Percentiles rank a stretch among this genome's conserved stretches.
phyloP scores from a whole-genome alignment of 2,113 vertebrate species.

The Cyrtonyx montezumae region DNA sequence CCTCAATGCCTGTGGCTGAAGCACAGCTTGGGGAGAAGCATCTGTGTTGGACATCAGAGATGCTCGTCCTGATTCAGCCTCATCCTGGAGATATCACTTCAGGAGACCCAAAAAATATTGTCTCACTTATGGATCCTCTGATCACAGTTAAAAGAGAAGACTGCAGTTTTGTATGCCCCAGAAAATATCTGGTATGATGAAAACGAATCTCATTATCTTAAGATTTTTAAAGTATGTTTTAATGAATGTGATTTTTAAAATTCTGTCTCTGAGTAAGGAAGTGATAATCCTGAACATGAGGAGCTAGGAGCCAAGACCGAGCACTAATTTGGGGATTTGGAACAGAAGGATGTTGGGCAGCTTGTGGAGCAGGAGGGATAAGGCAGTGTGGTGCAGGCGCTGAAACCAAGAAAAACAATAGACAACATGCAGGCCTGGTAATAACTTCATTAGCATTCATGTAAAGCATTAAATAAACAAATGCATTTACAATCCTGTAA shows the following conservation, averaged over 20 bases:
- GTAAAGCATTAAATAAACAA: slow-evolving; percentile 60
- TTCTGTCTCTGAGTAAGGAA: not conserved
- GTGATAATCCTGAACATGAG: not conserved
- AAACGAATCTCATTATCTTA: not conserved
- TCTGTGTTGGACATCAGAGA: not conserved
- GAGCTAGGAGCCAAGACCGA: not conserved
- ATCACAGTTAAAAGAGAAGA: slow-evolving; percentile 38
- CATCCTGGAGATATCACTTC: not conserved
- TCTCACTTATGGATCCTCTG: slow-evolving; percentile 32
- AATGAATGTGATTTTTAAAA: not conserved
- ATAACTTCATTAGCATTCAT: slow-evolving; percentile 64
- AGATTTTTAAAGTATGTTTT: not conserved
- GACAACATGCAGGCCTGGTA: slow-evolving; percentile 31
- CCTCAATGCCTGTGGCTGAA: accelerated
- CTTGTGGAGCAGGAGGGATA: not conserved
- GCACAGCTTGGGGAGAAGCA: not conserved
- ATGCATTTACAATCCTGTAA: slow-evolving; percentile 20
- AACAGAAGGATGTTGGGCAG: slow-evolving; percentile 6
- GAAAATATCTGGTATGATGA: not conserved
- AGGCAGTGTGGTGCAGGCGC: not conserved
- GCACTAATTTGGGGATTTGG: not conserved
- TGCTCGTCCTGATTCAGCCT: not conserved
- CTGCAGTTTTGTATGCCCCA: not conserved
- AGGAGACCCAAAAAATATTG: slow-evolving; percentile 18
- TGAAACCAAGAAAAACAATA: slow-evolving; percentile 45